Evolutionary conservation across 2,888 invertebrate species (phyloP), one percentile per base, ranked within the genome.

Genomic region (Dyspetes luteomarginatus): DNA sequence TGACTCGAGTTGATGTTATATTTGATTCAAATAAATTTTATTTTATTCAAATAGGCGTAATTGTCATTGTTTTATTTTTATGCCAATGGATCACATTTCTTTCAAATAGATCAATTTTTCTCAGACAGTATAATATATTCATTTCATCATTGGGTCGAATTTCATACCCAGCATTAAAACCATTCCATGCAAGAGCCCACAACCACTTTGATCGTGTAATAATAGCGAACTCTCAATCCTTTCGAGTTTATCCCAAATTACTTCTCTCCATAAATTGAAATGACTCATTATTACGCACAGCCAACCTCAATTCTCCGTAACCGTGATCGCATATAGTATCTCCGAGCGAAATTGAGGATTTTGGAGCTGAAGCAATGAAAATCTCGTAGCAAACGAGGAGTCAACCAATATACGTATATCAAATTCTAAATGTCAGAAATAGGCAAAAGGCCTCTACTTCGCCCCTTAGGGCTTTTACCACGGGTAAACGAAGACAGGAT

Each of bases 401-500:
- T 36, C 2, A 36, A 36, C 12, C 36, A 36, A 1, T 36, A 12
- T 36, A 2, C 36, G 0, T 36, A 12, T 36, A 2, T 12, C 36
- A 12, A 36, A 36, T 36, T 36, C 17, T 15, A n/a, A 24, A 24
- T 43, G 72, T 50, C 24, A 62, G 50, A n/a, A 22, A 50, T 48
- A 58, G 26, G 22, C 19, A 7, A 26, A 50, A 36, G 17, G 30
- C 4, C 15, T 50, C 3, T 28, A 17, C 12, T 36, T 64, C 15
- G 17, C 28, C 62, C 69, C 45, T 48, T 41, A 43, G 41, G 60
- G 43, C 50, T 67, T 72, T 65, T 30, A 15, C 19, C 9, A 26
- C 52, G 50, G 52, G 43, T 36, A 24, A 36, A 26, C 41, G 52
- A 50, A 36, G 52, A 45, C 28, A 55, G 73, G 64, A 62, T 73